These are phyloP conservation scores for Pyrrhia umbra DNA, from an alignment of 2,888 invertebrate genomes.

Conservation along the genomic window DNA sequence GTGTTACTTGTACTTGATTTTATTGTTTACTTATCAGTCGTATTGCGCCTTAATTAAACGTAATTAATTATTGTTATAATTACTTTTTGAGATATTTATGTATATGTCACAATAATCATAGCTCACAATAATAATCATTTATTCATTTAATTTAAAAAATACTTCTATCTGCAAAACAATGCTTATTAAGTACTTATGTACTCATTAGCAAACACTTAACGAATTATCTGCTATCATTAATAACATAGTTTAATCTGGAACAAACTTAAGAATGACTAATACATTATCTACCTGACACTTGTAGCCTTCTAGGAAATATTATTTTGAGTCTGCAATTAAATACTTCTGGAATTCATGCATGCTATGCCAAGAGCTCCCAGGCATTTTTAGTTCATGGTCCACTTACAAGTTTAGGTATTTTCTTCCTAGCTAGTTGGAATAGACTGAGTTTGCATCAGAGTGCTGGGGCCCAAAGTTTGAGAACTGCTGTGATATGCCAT, in stretches of 20 bases:
- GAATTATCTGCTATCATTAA: background rate
- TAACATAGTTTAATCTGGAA: background rate
- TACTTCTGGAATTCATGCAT: background rate
- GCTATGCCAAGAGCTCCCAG: too few relatives aligned
- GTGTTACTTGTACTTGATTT: constrained; percentile 20
- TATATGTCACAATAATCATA: constrained; percentile 10
- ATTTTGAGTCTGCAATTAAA: background rate
- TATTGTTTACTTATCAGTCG: constrained; percentile 27
- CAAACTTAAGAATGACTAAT: background rate
- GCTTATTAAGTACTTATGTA: background rate
- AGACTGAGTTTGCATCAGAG: too few relatives aligned
- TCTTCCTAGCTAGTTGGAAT: too few relatives aligned
- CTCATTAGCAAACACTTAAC: background rate
- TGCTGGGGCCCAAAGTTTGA: too few relatives aligned
- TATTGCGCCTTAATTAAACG: constrained; percentile 33
- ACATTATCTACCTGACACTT: background rate
- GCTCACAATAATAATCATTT: background rate
- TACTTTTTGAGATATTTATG: constrained; percentile 23
- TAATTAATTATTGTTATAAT: constrained; percentile 13
- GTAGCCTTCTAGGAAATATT: background rate
- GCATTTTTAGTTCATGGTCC: too few relatives aligned
- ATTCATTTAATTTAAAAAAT: background rate
- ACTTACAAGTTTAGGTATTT: too few relatives aligned
- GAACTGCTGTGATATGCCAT: too few relatives aligned
- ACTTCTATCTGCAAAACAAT: too few relatives aligned